phyloP scores from a whole-genome alignment of 2,113 vertebrate species.

The Epinephelus cyanopodus region DNA sequence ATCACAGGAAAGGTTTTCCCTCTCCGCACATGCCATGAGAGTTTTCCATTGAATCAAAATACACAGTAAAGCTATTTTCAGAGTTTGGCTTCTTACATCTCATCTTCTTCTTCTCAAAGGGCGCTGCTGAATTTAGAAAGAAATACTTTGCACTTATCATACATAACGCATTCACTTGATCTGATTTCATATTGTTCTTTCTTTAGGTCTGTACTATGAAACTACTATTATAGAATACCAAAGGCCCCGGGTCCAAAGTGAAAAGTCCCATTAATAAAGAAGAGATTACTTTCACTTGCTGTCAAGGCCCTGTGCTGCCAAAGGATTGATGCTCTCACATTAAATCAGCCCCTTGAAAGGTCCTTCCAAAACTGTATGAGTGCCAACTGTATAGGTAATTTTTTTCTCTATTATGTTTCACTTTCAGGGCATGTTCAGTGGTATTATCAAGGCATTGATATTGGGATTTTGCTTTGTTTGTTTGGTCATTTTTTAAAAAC shows the following conservation, averaged over 20 bases:
- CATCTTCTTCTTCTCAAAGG: constrained; percentile 35
- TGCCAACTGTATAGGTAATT: constrained; percentile 66
- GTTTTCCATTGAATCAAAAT: constrained; percentile 3
- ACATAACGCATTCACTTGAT: constrained; percentile 70
- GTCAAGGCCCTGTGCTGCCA: constrained; percentile 74
- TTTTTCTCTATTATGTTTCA: constrained; percentile 68
- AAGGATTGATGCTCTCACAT: constrained; percentile 81
- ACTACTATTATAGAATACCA: constrained; percentile 79
- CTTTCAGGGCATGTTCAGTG: constrained; percentile 61
- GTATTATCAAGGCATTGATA: constrained; percentile 65
- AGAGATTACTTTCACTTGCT: constrained; percentile 81
- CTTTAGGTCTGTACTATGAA: constrained; percentile 65
- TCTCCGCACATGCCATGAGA: neutral
- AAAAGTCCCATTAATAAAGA: constrained; percentile 84
- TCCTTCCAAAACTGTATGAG: constrained; percentile 70
- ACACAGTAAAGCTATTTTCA: constrained; percentile 19
- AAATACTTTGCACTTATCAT: constrained; percentile 64
- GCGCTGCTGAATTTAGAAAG: constrained; percentile 44
- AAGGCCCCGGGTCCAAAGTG: constrained; percentile 75
- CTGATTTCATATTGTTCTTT: constrained; percentile 80
- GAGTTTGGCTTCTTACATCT: constrained; percentile 34
- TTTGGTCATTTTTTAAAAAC: constrained; percentile 58
- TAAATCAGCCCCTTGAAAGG: constrained; percentile 80
- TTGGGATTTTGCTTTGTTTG: constrained; percentile 50
- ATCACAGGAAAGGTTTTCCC: neutral